phyloP scores from a whole-genome alignment of 92 coral and sea anemone genomes.

The Hydrozoanthus gracilis region DNA sequence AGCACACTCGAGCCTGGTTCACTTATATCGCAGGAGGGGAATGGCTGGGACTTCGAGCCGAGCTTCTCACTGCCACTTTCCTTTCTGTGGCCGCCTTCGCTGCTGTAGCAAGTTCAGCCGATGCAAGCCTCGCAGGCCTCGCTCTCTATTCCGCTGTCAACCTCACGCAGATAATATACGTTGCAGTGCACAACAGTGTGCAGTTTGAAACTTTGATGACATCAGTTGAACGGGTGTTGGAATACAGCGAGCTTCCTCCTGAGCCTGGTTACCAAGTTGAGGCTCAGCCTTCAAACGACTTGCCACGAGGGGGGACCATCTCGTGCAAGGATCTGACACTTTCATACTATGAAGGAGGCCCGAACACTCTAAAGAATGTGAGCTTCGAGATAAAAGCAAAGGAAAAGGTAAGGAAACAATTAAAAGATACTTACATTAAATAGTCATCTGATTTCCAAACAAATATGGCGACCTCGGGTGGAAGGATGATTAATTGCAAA shows the following conservation, averaged over 20 bases:
- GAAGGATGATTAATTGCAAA: too few species aligned
- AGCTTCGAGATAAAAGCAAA: slow-evolving; percentile 49
- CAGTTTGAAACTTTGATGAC: slow-evolving; percentile 51
- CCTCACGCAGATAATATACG: slow-evolving; percentile 31
- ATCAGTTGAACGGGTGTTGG: slow-evolving; percentile 62
- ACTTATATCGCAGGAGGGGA: slow-evolving; percentile 42
- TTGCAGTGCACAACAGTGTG: slow-evolving; percentile 45
- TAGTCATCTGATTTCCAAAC: not conserved
- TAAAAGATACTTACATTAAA: not conserved
- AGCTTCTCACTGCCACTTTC: slow-evolving; percentile 23
- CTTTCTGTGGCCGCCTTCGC: slow-evolving; percentile 31
- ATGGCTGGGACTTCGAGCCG: slow-evolving; percentile 42
- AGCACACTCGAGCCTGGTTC: slow-evolving; percentile 34
- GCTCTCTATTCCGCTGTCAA: slow-evolving; percentile 20
- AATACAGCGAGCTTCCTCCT: slow-evolving; percentile 41
- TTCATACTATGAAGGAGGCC: slow-evolving; percentile 49
- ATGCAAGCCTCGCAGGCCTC: slow-evolving; percentile 34
- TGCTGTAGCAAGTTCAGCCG: slow-evolving; percentile 35
- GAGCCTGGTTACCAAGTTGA: slow-evolving; percentile 51
- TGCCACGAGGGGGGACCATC: slow-evolving; percentile 53
- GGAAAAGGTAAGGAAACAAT: slow-evolving; percentile 51
- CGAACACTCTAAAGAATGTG: slow-evolving; percentile 44
- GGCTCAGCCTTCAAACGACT: slow-evolving; percentile 31
- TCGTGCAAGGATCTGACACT: slow-evolving; percentile 37
- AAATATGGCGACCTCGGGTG: not conserved